Base-by-base conservation (phyloP, 2,888 invertebrate genomes). In the Melieria omissa region DNA sequence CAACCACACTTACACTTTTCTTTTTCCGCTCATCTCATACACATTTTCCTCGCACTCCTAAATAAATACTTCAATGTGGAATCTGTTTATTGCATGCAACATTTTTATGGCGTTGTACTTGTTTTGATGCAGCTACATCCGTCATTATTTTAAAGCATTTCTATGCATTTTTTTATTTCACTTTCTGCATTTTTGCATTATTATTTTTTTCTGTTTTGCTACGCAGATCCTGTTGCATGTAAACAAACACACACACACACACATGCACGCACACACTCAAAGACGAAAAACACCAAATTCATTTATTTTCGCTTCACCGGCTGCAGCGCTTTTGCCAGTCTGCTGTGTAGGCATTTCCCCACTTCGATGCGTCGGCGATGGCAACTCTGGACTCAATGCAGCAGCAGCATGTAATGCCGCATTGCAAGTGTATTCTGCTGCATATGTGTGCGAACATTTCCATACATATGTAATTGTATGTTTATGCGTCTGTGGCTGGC, bases 101-200 rank as follows among this genome's bases (percentile, higher is more conserved):
- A 9, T 65, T 63, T 45, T 52, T 52, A 8, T 14, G 14, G 5
- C 14, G 5, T 52, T 52, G 7, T 52, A 12, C 52, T 49, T 49
- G 9, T 52, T 52, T 49, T 49, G 9, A 10, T 10, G 49, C 9
- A 49, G 8, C 14, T 14, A 52, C 14, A 5, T 54, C 42, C 9
- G n/a, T 54, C 49, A 65, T 65, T 65, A 65, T 65, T 65, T 65
- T 41, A 65, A 52, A 52, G 52, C 54, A 65, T 65, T 65, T 49
- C 9, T 41, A 29, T 41, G 12, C 14, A 6, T 64, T 63, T 14
- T 14, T 44, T 63, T 29, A 1, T 16, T 29, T 29, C 29, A 29
- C 29, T 29, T 29, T 29, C 29, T 29, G 29, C 29, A 29, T n/a
- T n/a, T n/a, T n/a, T n/a, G n/a, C n/a, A n/a, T n/a, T n/a, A n/a